Base-by-base conservation (phyloP, 1,140 invertebrate species). In the Dufourea novaeangliae region DNA sequence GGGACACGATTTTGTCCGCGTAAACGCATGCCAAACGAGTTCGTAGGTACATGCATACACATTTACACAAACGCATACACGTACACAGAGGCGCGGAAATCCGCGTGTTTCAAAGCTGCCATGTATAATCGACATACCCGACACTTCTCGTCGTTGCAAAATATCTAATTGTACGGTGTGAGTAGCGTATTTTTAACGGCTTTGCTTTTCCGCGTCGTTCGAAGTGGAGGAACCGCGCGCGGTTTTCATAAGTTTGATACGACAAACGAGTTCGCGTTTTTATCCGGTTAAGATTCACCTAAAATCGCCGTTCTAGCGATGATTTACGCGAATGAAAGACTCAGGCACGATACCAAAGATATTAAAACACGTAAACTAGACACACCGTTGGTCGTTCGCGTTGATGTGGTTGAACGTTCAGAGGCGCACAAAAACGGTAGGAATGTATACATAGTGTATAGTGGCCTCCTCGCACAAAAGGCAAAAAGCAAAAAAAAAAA, bases 261-360 rank as follows among this genome's bases (percentile, higher is more conserved):
- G 57, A 84, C 32, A n/a, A 14, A n/a, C 44, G 37, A 37, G 50
- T 27, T 79, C 80, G 73, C 73, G 73, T 84, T 85, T 84, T 61
- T 75, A 66, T 37, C 70, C 72, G 52, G 56, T 44, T 79, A 59
- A 77, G 82, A 29, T 84, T 79, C 57, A 66, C 73, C 54, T 52
- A 54, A 81, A 72, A 17, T 8, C 34, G 54, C 57, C 75, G n/a
- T n/a, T 67, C 79, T 83, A 80, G 74, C 67, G 69, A 70, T 79
- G 56, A 76, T 79, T 80, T 77, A 80, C 41, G 22, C 79, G 76
- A 82, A 88, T 54, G 78, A 88, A 90, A 86, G 88, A 89, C 91
- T 92, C 90, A 92, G 92, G 89, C 90, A 90, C 79, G 79, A 92
- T 91, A 92, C 91, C 91, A 92, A 92, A 92, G 90, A 92, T 89